Evolutionary conservation across 2,888 invertebrate species (phyloP).

Genomic region (Melanostoma scalare): DNA sequence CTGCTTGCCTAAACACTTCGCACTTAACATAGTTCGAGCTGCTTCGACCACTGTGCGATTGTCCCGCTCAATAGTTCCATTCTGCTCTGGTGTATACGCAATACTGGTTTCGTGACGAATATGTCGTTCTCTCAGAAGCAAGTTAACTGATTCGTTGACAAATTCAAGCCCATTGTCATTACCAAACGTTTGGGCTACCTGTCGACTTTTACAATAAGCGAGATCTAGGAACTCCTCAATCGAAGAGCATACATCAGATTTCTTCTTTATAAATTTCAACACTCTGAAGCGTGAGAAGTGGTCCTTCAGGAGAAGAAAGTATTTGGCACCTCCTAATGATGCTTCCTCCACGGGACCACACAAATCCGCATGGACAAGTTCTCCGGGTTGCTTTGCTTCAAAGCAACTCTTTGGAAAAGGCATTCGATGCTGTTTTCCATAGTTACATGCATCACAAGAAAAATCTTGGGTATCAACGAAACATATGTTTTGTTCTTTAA

Average conservation of each 20-base stretch:
- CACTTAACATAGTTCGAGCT: conserved; percentile 57
- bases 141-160: background rate
- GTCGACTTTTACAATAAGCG: background rate
- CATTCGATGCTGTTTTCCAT: background rate
- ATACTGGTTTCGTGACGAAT: no score
- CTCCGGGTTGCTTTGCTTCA: conserved; percentile 11
- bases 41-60: conserved; percentile 61
- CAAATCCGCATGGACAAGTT: conserved; percentile 7
- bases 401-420: conserved; percentile 9
- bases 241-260: conserved; percentile 13
- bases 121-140: no score
- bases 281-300: conserved; percentile 8
- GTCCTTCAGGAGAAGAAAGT: background rate
- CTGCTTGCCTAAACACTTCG: conserved; percentile 60
- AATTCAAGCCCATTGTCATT: conserved; percentile 49
- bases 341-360: conserved; percentile 17
- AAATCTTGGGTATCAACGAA: conserved; percentile 33
- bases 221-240: conserved; percentile 2
- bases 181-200: background rate
- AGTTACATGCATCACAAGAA: conserved; percentile 7
- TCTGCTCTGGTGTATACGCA: conserved; percentile 51
- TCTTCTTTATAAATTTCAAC: background rate
- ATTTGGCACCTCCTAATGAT: conserved; percentile 7
- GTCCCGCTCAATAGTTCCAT: conserved; percentile 57
- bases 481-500: conserved; percentile 16